Base-by-base conservation (phyloP, 1,140 invertebrate species). In the Camponotus pennsylvanicus region DNA sequence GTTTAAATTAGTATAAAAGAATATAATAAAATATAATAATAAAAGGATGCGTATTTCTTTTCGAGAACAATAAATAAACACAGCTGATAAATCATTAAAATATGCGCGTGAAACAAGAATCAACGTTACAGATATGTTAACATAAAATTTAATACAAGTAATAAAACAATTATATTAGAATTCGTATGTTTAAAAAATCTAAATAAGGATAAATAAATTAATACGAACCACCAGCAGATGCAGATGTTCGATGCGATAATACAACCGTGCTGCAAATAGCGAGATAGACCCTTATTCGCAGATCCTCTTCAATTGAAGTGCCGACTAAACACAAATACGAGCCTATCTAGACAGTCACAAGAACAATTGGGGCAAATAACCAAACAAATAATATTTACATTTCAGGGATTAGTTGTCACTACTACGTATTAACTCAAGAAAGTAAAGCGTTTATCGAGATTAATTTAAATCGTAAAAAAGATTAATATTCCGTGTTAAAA, bases 401-500 rank as follows among this genome's bases (percentile, higher is more conserved):
- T 57, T 75, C 11, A 34, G 0, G 2, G 21, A 73, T 57, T 5
- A 0, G 11, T 42, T 59, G 21, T 15, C 8, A 27, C 32, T 37
- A 18, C 21, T n/a, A 37, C 9, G 3, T 11, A 0, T 34, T 15
- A 18, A 3, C 13, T 21, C 27, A 15, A 63, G 5, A 63, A 32
- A 63, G 40, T 63, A n/a, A 7, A 61, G 15, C 27, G 40, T 13
- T 67, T 37, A 34, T 66, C 18, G 27, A 4, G 21, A 79, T 67
- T 79, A 55, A 13, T 42, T 42, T 21, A 15, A 0, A 52, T 3
- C 5, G 49, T 18, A 18, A 52, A 55, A 11, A 40, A 6, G 4
- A 42, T 80, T 55, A 80, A 80, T 55, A 69, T 40, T 40, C n/a
- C 21, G 34, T 21, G 15, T 42, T 5, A 59, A n/a, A 80, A 42